Conservation (phyloP, 1,140 invertebrate species). For the Drosophila micromelanica region DNA sequence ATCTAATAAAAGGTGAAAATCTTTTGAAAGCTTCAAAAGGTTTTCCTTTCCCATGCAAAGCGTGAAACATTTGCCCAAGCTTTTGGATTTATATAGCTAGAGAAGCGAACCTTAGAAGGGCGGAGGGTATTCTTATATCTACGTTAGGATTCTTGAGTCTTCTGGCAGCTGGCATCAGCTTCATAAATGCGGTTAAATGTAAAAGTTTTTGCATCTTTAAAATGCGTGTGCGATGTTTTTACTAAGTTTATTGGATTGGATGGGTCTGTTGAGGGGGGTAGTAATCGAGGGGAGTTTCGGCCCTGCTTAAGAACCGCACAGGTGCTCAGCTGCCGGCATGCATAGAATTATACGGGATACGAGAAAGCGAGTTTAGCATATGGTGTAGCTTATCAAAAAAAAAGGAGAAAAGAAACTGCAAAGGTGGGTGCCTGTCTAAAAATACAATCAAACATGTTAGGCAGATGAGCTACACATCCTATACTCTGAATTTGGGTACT, state of each 20-base stretch:
- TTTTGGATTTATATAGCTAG: constrained; percentile 23
- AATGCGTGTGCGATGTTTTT: constrained; percentile 64
- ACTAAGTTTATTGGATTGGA: constrained; percentile 54
- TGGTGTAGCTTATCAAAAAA: not conserved
- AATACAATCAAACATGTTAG: not conserved
- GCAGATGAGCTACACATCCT: not conserved
- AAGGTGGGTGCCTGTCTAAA: not conserved
- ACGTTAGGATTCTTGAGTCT: constrained; percentile 9
- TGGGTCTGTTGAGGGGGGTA: not conserved
- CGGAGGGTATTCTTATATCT: constrained; percentile 1
- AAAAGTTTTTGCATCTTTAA: constrained; percentile 74
- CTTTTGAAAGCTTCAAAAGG: constrained; percentile 75
- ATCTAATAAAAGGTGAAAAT: constrained; percentile 82
- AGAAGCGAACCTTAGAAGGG: not conserved
- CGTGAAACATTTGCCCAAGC: constrained; percentile 34
- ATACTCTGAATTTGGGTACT: too few relatives aligned
- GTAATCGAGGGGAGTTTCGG: not conserved
- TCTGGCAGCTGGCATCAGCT: constrained; percentile 55
- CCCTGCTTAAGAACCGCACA: constrained; percentile 23
- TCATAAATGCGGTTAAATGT: constrained; percentile 80
- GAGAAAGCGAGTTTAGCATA: constrained; percentile 14
- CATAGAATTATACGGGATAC: constrained; percentile 32
- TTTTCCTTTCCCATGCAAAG: constrained; percentile 36
- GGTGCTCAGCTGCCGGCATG: constrained; percentile 33
- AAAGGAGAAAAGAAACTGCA: too few relatives aligned